Conservation (phyloP, 2,797 vertebrate species). For the Capromys pilorides region DNA sequence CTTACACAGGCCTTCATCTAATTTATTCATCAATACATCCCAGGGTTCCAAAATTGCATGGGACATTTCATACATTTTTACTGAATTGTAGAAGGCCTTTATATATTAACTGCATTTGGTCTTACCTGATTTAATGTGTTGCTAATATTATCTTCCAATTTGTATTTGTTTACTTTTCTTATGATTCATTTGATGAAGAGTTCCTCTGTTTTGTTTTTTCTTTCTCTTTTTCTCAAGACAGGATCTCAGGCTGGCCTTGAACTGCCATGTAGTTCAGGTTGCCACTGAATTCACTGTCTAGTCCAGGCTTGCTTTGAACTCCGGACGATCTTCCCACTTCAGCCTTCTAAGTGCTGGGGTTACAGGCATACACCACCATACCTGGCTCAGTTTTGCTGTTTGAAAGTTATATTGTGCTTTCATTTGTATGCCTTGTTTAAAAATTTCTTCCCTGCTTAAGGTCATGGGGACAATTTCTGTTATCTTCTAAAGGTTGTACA, state of each 20-base stretch:
- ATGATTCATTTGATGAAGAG: conserved; percentile 4
- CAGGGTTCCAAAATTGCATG: background rate
- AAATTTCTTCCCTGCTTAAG: background rate
- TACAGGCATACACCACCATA: background rate
- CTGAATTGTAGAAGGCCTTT: background rate
- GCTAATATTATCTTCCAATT: background rate
- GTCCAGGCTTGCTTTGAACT: background rate
- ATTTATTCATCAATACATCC: background rate
- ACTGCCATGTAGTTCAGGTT: background rate
- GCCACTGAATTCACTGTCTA: background rate
- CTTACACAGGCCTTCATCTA: background rate
- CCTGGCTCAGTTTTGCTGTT: background rate
- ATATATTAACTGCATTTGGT: background rate
- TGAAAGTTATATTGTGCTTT: background rate
- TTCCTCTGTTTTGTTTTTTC: background rate
- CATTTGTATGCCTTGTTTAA: background rate
- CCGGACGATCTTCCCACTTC: background rate
- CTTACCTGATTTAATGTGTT: background rate
- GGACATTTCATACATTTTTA: background rate
- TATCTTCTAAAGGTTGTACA: background rate
- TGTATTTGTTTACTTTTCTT: background rate
- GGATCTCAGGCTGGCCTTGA: background rate
- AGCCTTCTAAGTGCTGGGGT: background rate
- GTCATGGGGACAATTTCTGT: background rate
- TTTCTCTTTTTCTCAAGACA: background rate